These are phyloP conservation scores for Periophthalmus magnuspinnatus DNA, from an alignment of 2,797 vertebrate species.

Conservation along the genomic window DNA sequence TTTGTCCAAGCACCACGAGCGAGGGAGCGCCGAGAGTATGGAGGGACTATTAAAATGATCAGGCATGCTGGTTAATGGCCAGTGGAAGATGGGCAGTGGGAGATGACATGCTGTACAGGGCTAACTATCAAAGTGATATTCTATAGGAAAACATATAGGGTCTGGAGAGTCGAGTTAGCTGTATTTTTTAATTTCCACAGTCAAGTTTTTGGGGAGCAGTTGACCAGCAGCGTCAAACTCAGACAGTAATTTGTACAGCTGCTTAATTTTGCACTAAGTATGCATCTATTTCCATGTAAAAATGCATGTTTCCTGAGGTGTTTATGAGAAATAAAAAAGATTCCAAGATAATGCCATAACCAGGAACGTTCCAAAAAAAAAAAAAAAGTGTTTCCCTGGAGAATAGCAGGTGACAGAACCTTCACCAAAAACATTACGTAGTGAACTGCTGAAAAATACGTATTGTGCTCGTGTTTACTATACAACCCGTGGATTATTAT, in stretches of 20 bases:
- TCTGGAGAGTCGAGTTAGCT: slow-evolving; percentile 27
- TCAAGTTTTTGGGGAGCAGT: neutral
- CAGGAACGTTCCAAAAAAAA: too few species aligned
- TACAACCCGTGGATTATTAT: too few species aligned
- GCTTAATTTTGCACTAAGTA: neutral
- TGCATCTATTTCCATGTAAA: too few species aligned
- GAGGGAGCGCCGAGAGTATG: slow-evolving; percentile 43
- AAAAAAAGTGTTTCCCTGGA: too few species aligned
- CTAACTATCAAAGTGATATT: slow-evolving; percentile 54
- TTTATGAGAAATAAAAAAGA: too few species aligned
- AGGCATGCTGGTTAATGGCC: slow-evolving; percentile 65
- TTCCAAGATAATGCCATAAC: too few species aligned
- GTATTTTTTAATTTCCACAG: slow-evolving; percentile 31
- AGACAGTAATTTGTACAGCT: neutral
- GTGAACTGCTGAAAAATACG: too few species aligned
- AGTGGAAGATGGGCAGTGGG: slow-evolving; percentile 46
- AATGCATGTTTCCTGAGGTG: too few species aligned
- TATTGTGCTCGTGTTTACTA: too few species aligned
- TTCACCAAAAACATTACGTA: too few species aligned
- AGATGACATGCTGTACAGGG: slow-evolving; percentile 54
- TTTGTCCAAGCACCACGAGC: slow-evolving; percentile 64
- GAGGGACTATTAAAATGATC: slow-evolving; percentile 69
- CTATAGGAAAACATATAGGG: slow-evolving; percentile 36
- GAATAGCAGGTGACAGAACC: too few species aligned
- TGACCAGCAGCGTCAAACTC: neutral